Evolutionary conservation across 1,140 invertebrate genomes (phyloP).

Genomic region (Sinonovacula constricta): DNA sequence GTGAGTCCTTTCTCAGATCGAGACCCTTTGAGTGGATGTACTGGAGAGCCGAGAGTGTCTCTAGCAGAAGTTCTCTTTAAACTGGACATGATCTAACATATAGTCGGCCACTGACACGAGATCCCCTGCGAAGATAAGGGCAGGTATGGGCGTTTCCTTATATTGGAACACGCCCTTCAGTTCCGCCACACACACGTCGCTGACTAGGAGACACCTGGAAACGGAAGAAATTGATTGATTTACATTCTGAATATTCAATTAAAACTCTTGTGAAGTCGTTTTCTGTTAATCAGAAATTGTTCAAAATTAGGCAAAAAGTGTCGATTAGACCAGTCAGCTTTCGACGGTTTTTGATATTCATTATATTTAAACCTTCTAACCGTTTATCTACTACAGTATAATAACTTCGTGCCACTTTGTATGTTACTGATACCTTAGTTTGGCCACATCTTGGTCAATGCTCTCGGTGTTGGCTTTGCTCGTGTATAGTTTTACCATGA

Average conservation of each 20-base stretch:
- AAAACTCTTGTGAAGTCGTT: no score
- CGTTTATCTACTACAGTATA: no score
- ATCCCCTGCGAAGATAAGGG: constrained; percentile 58
- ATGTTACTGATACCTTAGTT: constrained; percentile 43
- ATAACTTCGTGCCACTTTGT: no score
- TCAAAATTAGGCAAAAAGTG: no score
- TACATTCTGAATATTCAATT: no score
- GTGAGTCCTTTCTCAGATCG: constrained; percentile 26
- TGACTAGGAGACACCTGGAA: constrained; percentile 35
- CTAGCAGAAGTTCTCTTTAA: constrained; percentile 45
- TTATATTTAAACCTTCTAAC: no score
- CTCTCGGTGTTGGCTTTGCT: constrained; percentile 1
- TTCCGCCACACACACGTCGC: constrained; percentile 44
- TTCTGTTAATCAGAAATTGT: no score
- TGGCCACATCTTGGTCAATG: constrained; percentile 30
- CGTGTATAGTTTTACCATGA: constrained; percentile 28
- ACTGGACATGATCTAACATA: constrained; percentile 11
- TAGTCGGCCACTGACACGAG: constrained; percentile 52
- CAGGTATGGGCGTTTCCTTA: constrained; percentile 21
- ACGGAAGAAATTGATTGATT: no score
- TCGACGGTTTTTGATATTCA: no score
- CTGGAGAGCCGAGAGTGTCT: constrained; percentile 49
- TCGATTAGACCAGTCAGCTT: no score
- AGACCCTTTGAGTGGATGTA: constrained; percentile 55
- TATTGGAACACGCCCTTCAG: constrained; percentile 27